Conservation (phyloP, 2,888 invertebrate genomes). For the Phasia obesa region DNA sequence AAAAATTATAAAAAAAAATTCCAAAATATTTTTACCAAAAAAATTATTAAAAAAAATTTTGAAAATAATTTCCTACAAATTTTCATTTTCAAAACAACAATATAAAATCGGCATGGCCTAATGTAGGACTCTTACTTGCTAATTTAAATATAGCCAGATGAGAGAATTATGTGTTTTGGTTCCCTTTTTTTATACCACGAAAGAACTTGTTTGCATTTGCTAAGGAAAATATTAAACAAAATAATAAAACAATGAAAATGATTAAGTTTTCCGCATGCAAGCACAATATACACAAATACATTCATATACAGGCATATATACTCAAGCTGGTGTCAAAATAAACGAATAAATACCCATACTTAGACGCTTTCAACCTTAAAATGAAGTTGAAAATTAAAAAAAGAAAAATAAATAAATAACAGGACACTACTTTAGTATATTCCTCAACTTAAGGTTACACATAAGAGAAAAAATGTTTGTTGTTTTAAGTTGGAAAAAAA, state of each 20-base stretch:
- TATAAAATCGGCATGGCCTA: too few species aligned
- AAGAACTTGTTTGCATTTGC: conserved; percentile 11
- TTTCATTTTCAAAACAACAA: too few species aligned
- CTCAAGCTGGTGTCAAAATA: conserved; percentile 19
- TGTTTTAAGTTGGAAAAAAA: conserved; percentile 35
- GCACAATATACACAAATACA: conserved; percentile 66
- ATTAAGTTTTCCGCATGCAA: conserved; percentile 73
- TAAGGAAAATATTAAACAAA: conserved; percentile 69
- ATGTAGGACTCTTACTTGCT: too few species aligned
- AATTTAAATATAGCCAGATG: too few species aligned
- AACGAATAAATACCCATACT: conserved; percentile 24
- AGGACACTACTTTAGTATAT: conserved; percentile 51
- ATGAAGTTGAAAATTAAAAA: conserved; percentile 46
- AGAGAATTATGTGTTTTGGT: too few species aligned
- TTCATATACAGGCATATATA: conserved; percentile 16
- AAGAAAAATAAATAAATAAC: conserved; percentile 31
- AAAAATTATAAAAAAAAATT: too few species aligned
- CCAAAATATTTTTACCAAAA: too few species aligned
- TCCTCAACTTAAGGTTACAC: conserved; percentile 30
- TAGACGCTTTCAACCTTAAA: conserved; percentile 59
- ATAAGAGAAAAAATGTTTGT: conserved; percentile 2
- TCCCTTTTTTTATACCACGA: too few species aligned
- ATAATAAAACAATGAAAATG: conserved; percentile 70
- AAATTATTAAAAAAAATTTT: too few species aligned
- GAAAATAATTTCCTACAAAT: too few species aligned